These are phyloP conservation scores for Apotomis betuletana DNA, from an alignment of 2,888 invertebrate species.

Conservation along the genomic window DNA sequence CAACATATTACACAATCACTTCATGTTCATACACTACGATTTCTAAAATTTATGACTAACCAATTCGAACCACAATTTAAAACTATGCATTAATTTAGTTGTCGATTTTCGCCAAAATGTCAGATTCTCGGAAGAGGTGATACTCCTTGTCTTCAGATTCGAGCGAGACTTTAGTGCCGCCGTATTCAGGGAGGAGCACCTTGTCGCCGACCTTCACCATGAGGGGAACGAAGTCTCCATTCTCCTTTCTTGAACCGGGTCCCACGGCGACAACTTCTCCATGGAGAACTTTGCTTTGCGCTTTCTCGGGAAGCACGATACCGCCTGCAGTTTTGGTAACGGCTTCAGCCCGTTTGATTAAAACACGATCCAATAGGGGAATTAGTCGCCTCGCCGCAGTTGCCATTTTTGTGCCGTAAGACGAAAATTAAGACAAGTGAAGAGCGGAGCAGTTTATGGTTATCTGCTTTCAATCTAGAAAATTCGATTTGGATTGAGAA, in stretches of 20 bases:
- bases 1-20: slow-evolving; percentile 80
- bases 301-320: slow-evolving; percentile 98
- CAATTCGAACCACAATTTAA: slow-evolving; percentile 68
- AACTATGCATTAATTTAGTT: slow-evolving; percentile 69
- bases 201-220: slow-evolving; percentile 95
- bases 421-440: slow-evolving; percentile 51
- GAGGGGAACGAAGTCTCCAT: slow-evolving; percentile 91
- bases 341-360: slow-evolving; percentile 96
- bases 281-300: slow-evolving; percentile 94
- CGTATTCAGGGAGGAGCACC: slow-evolving; percentile 98
- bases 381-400: slow-evolving; percentile 66
- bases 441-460: slow-evolving; percentile 33
- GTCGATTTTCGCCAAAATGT: slow-evolving; percentile 96
- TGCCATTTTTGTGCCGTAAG: slow-evolving; percentile 59
- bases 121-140: slow-evolving; percentile 96
- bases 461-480: slow-evolving; percentile 63
- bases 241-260: slow-evolving; percentile 93
- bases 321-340: slow-evolving; percentile 97
- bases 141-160: slow-evolving; percentile 96
- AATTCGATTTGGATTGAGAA: slow-evolving; percentile 56
- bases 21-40: slow-evolving; percentile 74
- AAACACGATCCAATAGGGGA: slow-evolving; percentile 97
- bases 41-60: slow-evolving; percentile 65
- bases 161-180: slow-evolving; percentile 97
- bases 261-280: slow-evolving; percentile 98